Evolutionary conservation across 2,888 invertebrate species (phyloP), one percentile per base, ranked within the genome.

Genomic region (Pasiphila rectangulata): DNA sequence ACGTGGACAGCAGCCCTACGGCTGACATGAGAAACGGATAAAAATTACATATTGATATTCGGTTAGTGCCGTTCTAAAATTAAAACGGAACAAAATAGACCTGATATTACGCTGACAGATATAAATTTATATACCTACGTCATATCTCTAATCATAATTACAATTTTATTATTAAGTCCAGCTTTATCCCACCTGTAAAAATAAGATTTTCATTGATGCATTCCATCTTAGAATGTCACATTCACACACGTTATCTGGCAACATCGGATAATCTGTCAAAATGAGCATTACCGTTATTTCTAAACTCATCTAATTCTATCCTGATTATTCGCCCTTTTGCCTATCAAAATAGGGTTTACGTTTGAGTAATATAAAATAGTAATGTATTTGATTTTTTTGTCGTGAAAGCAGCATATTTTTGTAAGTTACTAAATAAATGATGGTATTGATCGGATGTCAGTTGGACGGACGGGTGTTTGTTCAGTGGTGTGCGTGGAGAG

Each of bases 391-490:
- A 50, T 50, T 41, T 46, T 55, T 70, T 72, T 67, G 66, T 61
- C 7, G 35, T 40, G 36, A 46, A 41, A 46, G 41, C 60, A 49
- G 61, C 64, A 72, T 84, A 83, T 85, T 86, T 83, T 83, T 69
- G 70, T 83, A 84, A 78, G 81, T 76, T 73, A 78, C 78, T 79
- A 83, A 83, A 83, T 85, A 85, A 85, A 86, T 85, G 83, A 85
- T 68, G 71, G 56, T 70, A 84, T 86, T 88, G 85, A 87, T 76
- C 71, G 63, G 58, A 67, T 76, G 86, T 83, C 85, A 79, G 64
- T 44, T 67, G 53, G 64, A 56, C 59, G 67, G 58, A 56, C 66
- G 61, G 56, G 58, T 86, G 84, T 87, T 87, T 82, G 74, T 73
- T 70, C 74, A 82, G 76, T 68, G 72, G 61, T 55, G 66, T 64